Base-by-base conservation (phyloP, 2,113 vertebrate genomes). In the Aplodontia rufa region DNA sequence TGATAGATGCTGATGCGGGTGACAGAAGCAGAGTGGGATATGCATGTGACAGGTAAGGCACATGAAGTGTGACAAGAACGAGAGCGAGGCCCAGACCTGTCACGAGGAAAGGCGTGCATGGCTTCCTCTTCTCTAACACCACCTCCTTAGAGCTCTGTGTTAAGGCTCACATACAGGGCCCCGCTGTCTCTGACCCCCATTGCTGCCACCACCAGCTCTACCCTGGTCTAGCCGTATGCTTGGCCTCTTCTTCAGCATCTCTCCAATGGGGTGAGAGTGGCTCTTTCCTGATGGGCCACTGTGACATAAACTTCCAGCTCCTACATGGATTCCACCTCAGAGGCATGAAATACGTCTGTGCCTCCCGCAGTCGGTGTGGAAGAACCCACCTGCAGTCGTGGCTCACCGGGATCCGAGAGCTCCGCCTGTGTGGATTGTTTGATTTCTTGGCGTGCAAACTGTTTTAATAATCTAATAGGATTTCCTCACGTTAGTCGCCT, bases 141-240 rank as follows among this genome's bases (percentile, higher is more conserved):
- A 20, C 53, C 53, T 20, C 22, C 6, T 3, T 2, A 55, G 53
- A 20, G 20, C 53, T 20, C 2, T 3, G 22, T 9, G 40, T 24
- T 26, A 6, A 19, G 22, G 45, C 85, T 10, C 22, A 45, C 0
- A 5, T 42, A 6, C 53, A 72, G 40, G 13, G 28, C 76, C 76
- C 4, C 2, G 32, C 16, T 66, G 28, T 5, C 16, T 32, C 13
- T 0, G 2, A 8, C 6, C 4, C 55, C 53, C 22, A 24, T 8
- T 26, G 20, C 13, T n/a, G 53, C 13, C 16, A 8, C 13, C 0
- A 0, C 30, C 55, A 3, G 45, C n/a, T 53, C 8, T 3, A 19
- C 13, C 17, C 55, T 19, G 20, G 26, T 8, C 0, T 1, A 35
- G 32, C 7, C 6, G 28, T 3, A 28, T 40, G 22, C 37, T 9